Conservation (phyloP, 2,888 invertebrate genomes). For the Chymomyza amoena region DNA sequence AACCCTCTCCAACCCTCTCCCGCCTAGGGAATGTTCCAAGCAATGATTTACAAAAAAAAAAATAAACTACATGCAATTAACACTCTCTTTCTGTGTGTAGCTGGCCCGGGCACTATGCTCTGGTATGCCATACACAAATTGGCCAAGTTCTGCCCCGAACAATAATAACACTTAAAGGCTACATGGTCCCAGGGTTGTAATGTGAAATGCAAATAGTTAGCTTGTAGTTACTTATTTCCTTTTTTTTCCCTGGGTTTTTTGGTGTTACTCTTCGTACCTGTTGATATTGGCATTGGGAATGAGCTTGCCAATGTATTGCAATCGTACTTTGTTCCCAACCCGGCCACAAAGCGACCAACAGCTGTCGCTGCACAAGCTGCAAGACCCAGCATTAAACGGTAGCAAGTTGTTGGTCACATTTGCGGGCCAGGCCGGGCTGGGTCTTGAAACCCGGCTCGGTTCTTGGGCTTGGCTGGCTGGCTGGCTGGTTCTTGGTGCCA, state of each 20-base stretch:
- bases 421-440: background rate
- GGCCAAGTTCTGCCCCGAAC: conserved; percentile 9
- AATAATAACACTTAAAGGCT: conserved; percentile 19
- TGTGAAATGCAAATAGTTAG: conserved; percentile 60
- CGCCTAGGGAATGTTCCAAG: too few relatives aligned
- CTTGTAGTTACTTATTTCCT: conserved; percentile 23
- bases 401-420: conserved; percentile 12
- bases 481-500: conserved; percentile 1
- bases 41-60: background rate
- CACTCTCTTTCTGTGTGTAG: background rate
- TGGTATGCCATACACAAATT: conserved; percentile 13
- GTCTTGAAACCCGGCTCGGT: background rate
- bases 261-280: conserved; percentile 58
- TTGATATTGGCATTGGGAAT: conserved; percentile 41
- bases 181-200: conserved; percentile 25
- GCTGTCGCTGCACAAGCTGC: conserved; percentile 11
- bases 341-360: conserved; percentile 9
- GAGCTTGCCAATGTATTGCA: background rate
- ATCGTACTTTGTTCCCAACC: background rate
- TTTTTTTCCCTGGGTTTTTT: conserved; percentile 29
- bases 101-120: background rate
- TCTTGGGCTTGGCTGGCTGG: background rate
- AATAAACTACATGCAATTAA: background rate
- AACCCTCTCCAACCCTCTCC: background rate
- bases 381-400: conserved; percentile 35